Percentiles rank a stretch among this genome's conserved stretches.
phyloP scores from a whole-genome alignment of 2,113 vertebrate genomes.

The Manacus vitellinus region DNA sequence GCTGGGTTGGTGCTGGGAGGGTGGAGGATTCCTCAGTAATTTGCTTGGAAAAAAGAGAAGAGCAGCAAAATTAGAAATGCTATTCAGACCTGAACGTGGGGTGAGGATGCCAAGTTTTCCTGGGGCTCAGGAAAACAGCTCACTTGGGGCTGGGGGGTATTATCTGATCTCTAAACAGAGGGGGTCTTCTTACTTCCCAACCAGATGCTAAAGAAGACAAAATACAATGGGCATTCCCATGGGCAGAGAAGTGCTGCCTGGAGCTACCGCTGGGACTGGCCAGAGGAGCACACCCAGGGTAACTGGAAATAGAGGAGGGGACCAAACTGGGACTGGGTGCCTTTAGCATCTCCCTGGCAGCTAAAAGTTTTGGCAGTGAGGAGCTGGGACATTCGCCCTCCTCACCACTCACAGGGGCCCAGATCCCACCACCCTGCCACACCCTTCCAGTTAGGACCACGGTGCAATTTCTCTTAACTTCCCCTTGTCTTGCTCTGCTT shows the following conservation, averaged over 20 bases:
- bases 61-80: neutral
- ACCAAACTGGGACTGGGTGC: neutral
- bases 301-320: neutral
- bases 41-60: neutral
- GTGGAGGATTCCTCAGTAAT: neutral
- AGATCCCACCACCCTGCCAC: neutral
- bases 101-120: neutral
- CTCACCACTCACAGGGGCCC: neutral
- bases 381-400: neutral
- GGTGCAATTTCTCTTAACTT: neutral
- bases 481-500: neutral
- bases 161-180: neutral
- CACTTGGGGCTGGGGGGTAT: neutral
- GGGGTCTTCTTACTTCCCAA: neutral
- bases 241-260: neutral
- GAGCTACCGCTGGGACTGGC: rapidly evolving
- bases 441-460: neutral
- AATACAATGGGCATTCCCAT: rapidly evolving
- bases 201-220: neutral
- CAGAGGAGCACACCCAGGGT: neutral
- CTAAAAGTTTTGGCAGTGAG: neutral
- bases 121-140: neutral
- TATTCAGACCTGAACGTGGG: neutral
- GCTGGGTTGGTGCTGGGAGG: neutral
- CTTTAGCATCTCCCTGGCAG: neutral